phyloP scores from a whole-genome alignment of 2,797 vertebrate genomes.

The Spatula versicolor region DNA sequence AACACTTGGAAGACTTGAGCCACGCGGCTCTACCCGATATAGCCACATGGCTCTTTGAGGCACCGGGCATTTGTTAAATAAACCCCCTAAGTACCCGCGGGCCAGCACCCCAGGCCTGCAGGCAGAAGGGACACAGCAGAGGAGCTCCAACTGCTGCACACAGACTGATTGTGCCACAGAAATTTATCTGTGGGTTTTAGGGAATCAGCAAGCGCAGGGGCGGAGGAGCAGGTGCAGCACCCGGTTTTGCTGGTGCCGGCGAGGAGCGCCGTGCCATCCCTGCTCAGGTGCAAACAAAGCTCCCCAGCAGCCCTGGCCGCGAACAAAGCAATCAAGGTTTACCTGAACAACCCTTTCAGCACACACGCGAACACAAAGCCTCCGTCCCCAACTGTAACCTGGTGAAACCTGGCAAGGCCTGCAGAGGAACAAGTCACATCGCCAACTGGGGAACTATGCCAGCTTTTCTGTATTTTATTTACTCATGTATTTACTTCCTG shows the following conservation, averaged over 20 bases:
- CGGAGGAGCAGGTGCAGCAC: not conserved
- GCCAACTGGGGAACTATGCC: not conserved
- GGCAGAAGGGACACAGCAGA: not conserved
- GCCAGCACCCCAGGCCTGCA: not conserved
- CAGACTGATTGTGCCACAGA: not conserved
- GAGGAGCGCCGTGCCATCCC: not conserved
- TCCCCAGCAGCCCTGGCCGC: rapidly evolving
- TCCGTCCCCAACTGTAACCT: not conserved
- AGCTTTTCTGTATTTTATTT: not conserved
- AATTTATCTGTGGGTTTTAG: not conserved
- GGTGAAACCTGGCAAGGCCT: not conserved
- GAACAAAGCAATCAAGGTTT: not conserved
- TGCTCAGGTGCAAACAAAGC: not conserved
- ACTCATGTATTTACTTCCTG: not conserved
- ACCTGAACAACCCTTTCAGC: not conserved
- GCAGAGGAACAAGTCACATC: not conserved
- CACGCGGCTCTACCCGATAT: not conserved
- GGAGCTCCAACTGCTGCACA: not conserved
- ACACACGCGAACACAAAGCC: not conserved
- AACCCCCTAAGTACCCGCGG: not conserved
- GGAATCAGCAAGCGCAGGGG: not conserved
- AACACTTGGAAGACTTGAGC: not conserved
- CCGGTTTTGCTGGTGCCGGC: not conserved
- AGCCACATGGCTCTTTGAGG: not conserved
- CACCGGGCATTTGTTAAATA: not conserved